Conservation (phyloP, 92 coral and sea anemone species). For the Porites lobata region DNA sequence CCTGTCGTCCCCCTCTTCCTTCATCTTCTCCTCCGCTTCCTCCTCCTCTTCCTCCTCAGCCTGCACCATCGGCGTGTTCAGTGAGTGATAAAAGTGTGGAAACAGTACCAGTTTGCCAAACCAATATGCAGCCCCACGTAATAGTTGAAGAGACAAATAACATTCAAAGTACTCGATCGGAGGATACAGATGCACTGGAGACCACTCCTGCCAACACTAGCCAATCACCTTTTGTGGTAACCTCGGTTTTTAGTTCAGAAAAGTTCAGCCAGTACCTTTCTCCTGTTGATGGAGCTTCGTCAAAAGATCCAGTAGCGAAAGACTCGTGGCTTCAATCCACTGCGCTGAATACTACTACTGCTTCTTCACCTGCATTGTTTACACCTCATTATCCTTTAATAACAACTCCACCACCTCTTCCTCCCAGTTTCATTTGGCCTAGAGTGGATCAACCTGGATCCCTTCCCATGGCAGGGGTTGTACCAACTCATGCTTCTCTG, state of each 20-base stretch:
- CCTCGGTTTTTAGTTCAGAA: not conserved
- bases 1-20: not conserved
- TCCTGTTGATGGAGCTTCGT: not conserved
- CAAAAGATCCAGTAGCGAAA: not conserved
- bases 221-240: not conserved
- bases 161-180: not conserved
- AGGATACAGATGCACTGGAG: not conserved
- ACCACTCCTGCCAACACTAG: not conserved
- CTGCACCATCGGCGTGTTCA: not conserved
- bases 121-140: not conserved
- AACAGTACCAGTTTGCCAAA: not conserved
- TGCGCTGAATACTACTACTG: not conserved
- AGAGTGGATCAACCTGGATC: not conserved
- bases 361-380: not conserved
- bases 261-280: not conserved
- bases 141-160: not conserved
- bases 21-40: too few species aligned
- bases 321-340: not conserved
- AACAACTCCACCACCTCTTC: not conserved
- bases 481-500: not conserved
- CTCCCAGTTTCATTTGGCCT: not conserved
- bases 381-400: not conserved
- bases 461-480: not conserved
- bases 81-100: not conserved
- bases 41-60: not conserved